Evolutionary conservation across 2,797 vertebrate species (phyloP).

Genomic region (Chelonia mydas): DNA sequence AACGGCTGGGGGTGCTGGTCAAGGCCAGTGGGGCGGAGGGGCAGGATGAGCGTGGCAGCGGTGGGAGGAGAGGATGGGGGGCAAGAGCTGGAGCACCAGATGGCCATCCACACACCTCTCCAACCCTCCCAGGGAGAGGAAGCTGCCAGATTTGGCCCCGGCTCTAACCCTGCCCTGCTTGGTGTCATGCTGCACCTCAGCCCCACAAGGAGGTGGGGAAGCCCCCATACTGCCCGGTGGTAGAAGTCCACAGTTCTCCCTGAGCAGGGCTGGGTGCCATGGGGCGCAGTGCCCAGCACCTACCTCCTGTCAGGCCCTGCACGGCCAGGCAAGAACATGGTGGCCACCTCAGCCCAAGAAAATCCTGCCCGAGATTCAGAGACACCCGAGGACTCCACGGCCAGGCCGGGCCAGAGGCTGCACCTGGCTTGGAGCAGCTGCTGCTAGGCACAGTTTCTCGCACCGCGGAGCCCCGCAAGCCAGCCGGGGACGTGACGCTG

Average conservation of each 20-base stretch:
- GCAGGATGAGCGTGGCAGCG: neutral
- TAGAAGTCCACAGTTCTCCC: neutral
- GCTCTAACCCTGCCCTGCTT: neutral
- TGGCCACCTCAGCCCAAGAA: neutral
- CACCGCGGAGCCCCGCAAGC: neutral
- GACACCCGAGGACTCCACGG: neutral
- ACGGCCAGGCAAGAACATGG: neutral
- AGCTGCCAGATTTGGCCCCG: neutral
- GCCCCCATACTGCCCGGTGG: neutral
- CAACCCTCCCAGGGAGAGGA: neutral
- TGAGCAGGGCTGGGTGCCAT: neutral
- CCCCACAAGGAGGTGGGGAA: neutral
- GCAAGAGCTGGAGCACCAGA: too few species aligned
- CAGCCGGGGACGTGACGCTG: too few species aligned
- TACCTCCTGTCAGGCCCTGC: neutral
- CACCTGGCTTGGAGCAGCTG: neutral
- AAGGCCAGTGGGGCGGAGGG: neutral
- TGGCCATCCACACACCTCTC: neutral
- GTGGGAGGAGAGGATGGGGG: neutral
- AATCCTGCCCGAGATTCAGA: neutral
- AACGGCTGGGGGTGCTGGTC: neutral
- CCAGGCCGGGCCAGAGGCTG: neutral
- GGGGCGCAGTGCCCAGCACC: neutral
- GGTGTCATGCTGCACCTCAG: too few species aligned
- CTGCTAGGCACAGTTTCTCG: neutral